These are phyloP conservation scores for Cryptus armator DNA, from an alignment of 2,888 invertebrate genomes.

Conservation along the genomic window DNA sequence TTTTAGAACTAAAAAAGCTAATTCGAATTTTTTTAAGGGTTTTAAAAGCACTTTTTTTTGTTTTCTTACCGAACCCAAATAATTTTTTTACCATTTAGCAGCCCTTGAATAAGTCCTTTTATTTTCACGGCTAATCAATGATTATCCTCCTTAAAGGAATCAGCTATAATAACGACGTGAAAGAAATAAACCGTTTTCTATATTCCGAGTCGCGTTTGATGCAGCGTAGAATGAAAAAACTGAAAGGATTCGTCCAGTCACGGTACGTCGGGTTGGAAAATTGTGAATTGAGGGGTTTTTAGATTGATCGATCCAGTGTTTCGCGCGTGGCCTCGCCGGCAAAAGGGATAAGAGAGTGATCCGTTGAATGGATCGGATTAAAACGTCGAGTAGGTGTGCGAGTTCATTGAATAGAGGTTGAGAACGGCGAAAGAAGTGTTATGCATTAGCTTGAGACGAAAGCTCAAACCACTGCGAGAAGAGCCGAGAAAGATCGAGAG, in stretches of 20 bases:
- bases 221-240: background rate
- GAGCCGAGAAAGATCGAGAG: constrained; percentile 36
- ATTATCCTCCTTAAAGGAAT: background rate
- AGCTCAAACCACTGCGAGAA: constrained; percentile 68
- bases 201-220: background rate
- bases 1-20: background rate
- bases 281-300: constrained; percentile 64
- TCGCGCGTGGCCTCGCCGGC: constrained; percentile 37
- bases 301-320: constrained; percentile 82
- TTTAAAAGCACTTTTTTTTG: background rate
- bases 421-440: constrained; percentile 75
- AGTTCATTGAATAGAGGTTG: constrained; percentile 75
- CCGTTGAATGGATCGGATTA: constrained; percentile 81
- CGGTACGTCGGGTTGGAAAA: constrained; percentile 42
- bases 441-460: constrained; percentile 81
- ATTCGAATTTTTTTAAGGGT: constrained; percentile 18
- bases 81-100: background rate
- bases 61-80: background rate
- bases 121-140: background rate
- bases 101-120: background rate
- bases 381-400: constrained; percentile 77
- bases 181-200: background rate
- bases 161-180: too few species aligned
- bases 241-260: constrained; percentile 58
- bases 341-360: constrained; percentile 67